phyloP scores from a whole-genome alignment of 2,113 vertebrate genomes.

The Myrmecophaga tridactyla region DNA sequence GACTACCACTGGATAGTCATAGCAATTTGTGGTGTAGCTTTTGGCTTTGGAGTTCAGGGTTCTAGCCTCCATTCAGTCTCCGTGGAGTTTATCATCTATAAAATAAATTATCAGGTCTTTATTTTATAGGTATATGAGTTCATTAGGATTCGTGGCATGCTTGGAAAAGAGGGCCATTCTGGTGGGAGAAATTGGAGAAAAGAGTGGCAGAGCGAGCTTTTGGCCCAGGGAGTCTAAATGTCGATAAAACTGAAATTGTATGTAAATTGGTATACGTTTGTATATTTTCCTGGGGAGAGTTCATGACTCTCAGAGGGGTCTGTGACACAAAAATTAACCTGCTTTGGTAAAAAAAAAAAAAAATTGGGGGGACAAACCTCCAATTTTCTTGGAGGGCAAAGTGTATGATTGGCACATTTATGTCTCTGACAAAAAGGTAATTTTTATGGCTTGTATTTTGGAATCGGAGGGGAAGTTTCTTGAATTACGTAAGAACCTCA shows the following conservation, averaged over 20 bases:
- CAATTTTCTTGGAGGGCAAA: not conserved
- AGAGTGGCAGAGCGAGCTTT: not conserved
- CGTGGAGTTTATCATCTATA: not conserved
- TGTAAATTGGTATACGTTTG: not conserved
- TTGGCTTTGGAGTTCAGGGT: constrained; percentile 6
- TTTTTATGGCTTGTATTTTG: not conserved
- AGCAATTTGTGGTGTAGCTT: constrained; percentile 12
- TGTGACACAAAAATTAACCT: not conserved
- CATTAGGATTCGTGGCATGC: not conserved
- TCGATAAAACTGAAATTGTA: constrained; percentile 15
- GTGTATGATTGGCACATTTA: not conserved
- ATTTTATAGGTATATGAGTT: not conserved
- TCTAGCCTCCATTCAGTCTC: not conserved
- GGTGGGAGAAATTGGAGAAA: not conserved
- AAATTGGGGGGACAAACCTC: not conserved
- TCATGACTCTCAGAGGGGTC: not conserved
- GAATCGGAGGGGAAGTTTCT: not conserved
- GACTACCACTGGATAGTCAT: not conserved
- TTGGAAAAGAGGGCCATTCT: not conserved
- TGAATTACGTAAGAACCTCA: not conserved
- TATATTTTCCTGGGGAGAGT: not conserved
- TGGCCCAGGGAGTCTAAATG: not conserved
- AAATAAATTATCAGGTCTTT: not conserved
- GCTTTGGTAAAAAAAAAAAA: not conserved
- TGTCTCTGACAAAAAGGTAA: not conserved